These are phyloP conservation scores for Mactra quadrangularis DNA, from an alignment of 1,140 invertebrate genomes.

Conservation along the genomic window DNA sequence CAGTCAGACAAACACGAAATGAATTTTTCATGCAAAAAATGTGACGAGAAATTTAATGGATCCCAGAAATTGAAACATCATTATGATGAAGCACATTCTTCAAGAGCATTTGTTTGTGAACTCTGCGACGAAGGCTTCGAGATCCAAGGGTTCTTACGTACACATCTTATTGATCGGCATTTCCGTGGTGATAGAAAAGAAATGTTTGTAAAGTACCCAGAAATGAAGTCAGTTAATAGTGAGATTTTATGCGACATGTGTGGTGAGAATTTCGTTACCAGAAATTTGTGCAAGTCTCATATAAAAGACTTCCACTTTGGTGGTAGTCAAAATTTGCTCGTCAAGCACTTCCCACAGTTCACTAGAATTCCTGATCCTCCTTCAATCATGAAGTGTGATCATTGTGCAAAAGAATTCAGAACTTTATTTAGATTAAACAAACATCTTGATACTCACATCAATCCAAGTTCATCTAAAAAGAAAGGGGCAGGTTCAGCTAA, in stretches of 20 bases:
- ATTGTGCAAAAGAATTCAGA: constrained; percentile 24
- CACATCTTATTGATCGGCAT: constrained; percentile 23
- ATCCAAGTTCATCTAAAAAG: neutral
- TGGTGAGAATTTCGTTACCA: constrained; percentile 22
- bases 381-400: constrained; percentile 24
- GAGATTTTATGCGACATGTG: constrained; percentile 29
- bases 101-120: constrained; percentile 33
- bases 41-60: constrained; percentile 34
- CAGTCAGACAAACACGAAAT: constrained; percentile 32
- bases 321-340: neutral
- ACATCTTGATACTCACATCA: constrained; percentile 19
- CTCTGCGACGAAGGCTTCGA: constrained; percentile 42
- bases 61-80: constrained; percentile 33
- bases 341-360: constrained; percentile 6
- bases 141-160: constrained; percentile 1
- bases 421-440: constrained; percentile 4
- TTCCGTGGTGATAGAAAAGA: constrained; percentile 15
- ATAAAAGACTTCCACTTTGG: constrained; percentile 39
- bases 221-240: constrained; percentile 15
- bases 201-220: constrained; percentile 39
- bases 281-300: constrained; percentile 22
- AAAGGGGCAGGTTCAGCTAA: neutral
- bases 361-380: constrained; percentile 21
- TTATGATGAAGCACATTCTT: constrained; percentile 4
- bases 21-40: constrained; percentile 17